phyloP scores from a whole-genome alignment of 1,140 invertebrate species.

The Oncopodura yosiiana region DNA sequence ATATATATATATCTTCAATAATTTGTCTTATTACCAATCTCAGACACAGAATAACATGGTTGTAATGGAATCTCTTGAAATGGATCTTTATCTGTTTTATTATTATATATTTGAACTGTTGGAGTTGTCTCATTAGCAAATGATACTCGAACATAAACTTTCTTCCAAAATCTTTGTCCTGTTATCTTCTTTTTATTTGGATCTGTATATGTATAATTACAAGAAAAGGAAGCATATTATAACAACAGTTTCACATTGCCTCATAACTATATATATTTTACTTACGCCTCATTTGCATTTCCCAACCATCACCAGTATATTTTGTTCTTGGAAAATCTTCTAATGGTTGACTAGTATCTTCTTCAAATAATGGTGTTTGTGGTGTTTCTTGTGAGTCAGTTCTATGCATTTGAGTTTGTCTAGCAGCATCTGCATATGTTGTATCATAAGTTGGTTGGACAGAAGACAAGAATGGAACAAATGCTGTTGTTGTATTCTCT shows the following conservation, averaged over 20 bases:
- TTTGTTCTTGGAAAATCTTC: slow-evolving; percentile 78
- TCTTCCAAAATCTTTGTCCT: slow-evolving; percentile 95
- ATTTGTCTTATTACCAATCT: slow-evolving; percentile 48
- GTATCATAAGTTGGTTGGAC: slow-evolving; percentile 6
- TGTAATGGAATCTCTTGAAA: slow-evolving; percentile 88
- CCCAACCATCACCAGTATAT: slow-evolving; percentile 81
- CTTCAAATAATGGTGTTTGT: slow-evolving; percentile 86
- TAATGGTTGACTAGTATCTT: slow-evolving; percentile 83
- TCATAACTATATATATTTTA: too few species aligned
- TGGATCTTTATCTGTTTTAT: slow-evolving; percentile 74
- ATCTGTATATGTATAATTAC: too few species aligned
- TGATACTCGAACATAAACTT: slow-evolving; percentile 75
- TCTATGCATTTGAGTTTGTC: slow-evolving; percentile 39
- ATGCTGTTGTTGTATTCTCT: slow-evolving; percentile 19
- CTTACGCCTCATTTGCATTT: slow-evolving; percentile 89
- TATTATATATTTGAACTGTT: slow-evolving; percentile 74
- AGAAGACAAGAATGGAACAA: slow-evolving; percentile 33
- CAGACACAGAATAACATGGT: slow-evolving; percentile 83
- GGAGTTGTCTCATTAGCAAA: slow-evolving; percentile 71
- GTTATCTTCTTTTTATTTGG: slow-evolving; percentile 98
- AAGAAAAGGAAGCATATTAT: too few species aligned
- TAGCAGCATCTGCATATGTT: slow-evolving; percentile 25
- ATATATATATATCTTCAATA: neutral
- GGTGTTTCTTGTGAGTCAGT: slow-evolving; percentile 67
- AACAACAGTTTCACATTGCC: too few species aligned